Base-by-base conservation (phyloP, 2,113 vertebrate species). In the Serilophus lunatus region DNA sequence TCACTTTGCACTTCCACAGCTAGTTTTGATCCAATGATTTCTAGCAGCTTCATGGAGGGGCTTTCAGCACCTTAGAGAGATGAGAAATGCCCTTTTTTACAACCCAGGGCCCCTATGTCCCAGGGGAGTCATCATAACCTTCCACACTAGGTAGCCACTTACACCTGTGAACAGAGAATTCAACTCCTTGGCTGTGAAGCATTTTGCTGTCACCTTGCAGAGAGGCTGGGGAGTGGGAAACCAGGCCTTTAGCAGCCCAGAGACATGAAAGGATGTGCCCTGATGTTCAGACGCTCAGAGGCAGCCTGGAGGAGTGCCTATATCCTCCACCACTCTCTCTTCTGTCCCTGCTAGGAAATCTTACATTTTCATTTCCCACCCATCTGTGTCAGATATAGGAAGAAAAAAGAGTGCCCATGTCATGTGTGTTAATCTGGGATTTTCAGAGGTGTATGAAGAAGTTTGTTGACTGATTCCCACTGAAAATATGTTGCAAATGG, bases 21-120 rank as follows among this genome's bases (percentile, higher is more conserved):
- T 85, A 45, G 18, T 88, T 91, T 92, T 77, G 38, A 94, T 84
- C 47, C 76, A 56, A 0, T 23, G 61, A 38, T 70, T 85, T 90
- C 70, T 74, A 88, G 9, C 35, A 79, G 31, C 80, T 77, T 68
- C 71, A 15, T 47, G 42, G 36, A 85, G 4, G 7, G 20, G 35
- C 13, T 96, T 93, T 94, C 68, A 91, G 74, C 51, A 54, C 51
- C 49, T 50, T 10, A 47, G 11, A 79, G 90, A 59, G 63, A 87
- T 1, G 5, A 71, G 77, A 65, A 92, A 63, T 24, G 10, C 12
- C 12, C 7, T 35, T 7, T 51, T 75, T 81, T 38, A 31, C 28
- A 80, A 14, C 75, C 53, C 68, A 51, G 33, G 63, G 28, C 17
- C 2, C 2, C 19, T 31, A 0, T 10, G 36, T 23, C 70, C 65